Percentiles rank a stretch among this genome's conserved stretches.
Evolutionary conservation across 2,113 vertebrate species (phyloP).

Genomic region (Lepidothrix coronata): DNA sequence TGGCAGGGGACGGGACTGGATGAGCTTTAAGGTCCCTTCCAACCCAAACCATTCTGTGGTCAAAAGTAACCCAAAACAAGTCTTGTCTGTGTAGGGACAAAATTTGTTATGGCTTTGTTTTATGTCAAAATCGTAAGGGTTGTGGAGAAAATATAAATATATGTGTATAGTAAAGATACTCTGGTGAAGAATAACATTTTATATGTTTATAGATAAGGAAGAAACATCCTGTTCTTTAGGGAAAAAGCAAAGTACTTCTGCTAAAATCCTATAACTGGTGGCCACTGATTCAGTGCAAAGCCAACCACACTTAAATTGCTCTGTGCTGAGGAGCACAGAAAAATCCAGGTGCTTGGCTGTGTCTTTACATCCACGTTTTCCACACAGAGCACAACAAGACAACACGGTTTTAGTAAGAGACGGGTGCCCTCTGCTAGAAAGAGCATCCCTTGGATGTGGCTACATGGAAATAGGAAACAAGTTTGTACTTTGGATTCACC

Average conservation of each 20-base stretch:
- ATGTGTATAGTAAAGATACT: not conserved
- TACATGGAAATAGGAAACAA: not conserved
- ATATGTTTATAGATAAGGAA: not conserved
- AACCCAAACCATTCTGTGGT: not conserved
- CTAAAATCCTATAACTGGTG: not conserved
- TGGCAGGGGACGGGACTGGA: not conserved
- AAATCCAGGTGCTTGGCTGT: rapidly evolving
- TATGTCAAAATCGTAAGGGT: not conserved
- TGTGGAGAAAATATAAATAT: not conserved
- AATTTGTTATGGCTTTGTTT: not conserved
- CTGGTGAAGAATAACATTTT: not conserved
- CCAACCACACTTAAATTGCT: not conserved
- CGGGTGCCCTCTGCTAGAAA: not conserved
- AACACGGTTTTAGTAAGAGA: not conserved
- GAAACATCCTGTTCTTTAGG: not conserved
- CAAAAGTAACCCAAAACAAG: not conserved
- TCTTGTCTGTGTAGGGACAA: not conserved
- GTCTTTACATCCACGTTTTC: not conserved
- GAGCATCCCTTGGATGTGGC: too few relatives aligned
- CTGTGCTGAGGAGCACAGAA: not conserved
- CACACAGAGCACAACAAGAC: not conserved
- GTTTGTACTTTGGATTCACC: too few relatives aligned
- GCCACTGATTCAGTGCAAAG: not conserved
- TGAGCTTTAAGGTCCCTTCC: not conserved
- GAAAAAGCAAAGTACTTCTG: not conserved